phyloP scores from a whole-genome alignment of 2,888 invertebrate genomes.

The Toxonevra muliebris region DNA sequence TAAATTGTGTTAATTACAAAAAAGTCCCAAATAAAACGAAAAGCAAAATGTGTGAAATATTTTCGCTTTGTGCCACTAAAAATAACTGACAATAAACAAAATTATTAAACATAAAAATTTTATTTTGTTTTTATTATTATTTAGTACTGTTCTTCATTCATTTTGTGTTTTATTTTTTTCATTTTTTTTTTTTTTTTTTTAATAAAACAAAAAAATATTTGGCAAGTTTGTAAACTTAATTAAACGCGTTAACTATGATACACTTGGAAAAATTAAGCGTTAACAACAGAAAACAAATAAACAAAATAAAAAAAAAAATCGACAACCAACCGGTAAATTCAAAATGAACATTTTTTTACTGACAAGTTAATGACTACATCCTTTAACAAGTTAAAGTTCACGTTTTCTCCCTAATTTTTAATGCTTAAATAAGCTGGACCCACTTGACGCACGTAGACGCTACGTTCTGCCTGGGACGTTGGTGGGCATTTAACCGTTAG shows the following conservation, averaged over 20 bases:
- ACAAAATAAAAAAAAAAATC: slow-evolving; percentile 1
- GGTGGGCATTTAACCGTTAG: slow-evolving; percentile 77
- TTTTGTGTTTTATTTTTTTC: too few species aligned
- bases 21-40: slow-evolving; percentile 13
- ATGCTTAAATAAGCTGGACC: slow-evolving; percentile 70
- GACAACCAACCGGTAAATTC: slow-evolving; percentile 4
- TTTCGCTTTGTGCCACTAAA: slow-evolving; percentile 10
- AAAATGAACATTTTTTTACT: too few species aligned
- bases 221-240: not conserved
- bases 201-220: not conserved
- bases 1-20: slow-evolving; percentile 28
- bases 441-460: slow-evolving; percentile 78
- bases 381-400: not conserved
- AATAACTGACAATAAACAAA: not conserved
- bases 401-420: slow-evolving; percentile 50
- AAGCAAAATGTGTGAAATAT: slow-evolving; percentile 10
- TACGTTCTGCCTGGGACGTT: slow-evolving; percentile 68
- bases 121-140: too few species aligned
- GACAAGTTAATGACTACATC: too few species aligned
- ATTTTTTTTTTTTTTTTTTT: too few species aligned
- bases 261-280: slow-evolving; percentile 35
- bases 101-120: too few species aligned
- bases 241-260: slow-evolving; percentile 3
- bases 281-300: slow-evolving; percentile 19
- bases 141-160: too few species aligned